Evolutionary conservation across 2,113 vertebrate genomes (phyloP), one percentile per base, ranked within the genome.

Genomic region (Balaeniceps rex): DNA sequence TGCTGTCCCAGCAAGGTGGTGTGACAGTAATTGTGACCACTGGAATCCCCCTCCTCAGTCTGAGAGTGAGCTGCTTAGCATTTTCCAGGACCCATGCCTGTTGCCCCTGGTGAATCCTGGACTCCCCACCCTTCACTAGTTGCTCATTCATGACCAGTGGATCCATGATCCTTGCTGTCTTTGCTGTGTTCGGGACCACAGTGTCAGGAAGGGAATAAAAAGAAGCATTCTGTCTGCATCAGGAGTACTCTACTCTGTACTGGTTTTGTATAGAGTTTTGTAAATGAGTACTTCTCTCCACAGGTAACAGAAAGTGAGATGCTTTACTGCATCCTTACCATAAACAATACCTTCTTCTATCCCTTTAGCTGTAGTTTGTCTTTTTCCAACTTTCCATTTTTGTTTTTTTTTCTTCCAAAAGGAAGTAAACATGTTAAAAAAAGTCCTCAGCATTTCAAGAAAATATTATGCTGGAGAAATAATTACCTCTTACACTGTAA

Each of bases 21-120:
- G 16, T 24, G 34, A 34, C 19, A 34, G 22, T 22, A 83, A 71
- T 18, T 64, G 19, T 68, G 51, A 51, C 21, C 26, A 54, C 26
- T 51, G 57, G 33, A 55, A 64, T n/a, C 0, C 0, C 7, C 22
- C 9, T 31, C 19, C 46, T 68, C 31, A 60, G n/a, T 40, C 52
- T 47, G 47, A 66, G 14, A 64, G 10, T 3, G 33, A 87, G 47
- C 5, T 83, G 16, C 26, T 83, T 58, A 34, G 7, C 25, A 7
- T 54, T 71, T 82, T 61, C 55, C 34, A 71, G 44, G 13, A 83
- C 14, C 7, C 18, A 40, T 28, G 14, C 19, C 38, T 49, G 16
- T 15, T 66, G 31, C 11, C 3, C 13, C 36, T 16, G 2, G 2
- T 23, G 19, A 10, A 33, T 57, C 19, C 34, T 57, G 34, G 40